Evolutionary conservation across 1,140 invertebrate species (phyloP), one percentile per base, ranked within the genome.

Genomic region (Medauroidea extradentata): DNA sequence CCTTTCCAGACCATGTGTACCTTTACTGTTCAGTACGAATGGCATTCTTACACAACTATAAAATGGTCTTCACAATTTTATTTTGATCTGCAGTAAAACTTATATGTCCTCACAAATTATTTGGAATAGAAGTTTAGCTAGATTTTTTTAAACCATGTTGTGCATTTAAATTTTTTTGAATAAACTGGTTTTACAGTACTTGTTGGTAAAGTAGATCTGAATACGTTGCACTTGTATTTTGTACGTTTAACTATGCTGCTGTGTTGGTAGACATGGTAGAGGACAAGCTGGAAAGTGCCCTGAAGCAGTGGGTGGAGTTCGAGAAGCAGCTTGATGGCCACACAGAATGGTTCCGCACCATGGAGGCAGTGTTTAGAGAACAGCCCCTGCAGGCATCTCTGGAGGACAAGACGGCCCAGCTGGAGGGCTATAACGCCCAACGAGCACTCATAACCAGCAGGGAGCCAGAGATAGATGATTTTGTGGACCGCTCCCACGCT

Each of bases 401-500:
- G 19, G 73, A 84, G 51, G 91, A 95, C 63, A 97, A 97, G 74
- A 82, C 88, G 69, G 73, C 76, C 8, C 86, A 90, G 65, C 74
- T 94, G n/a, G 79, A 86, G 57, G 80, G 78, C 34, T 87, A 90
- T 59, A 84, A 86, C 62, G 82, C 86, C 16, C 82, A 89, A 64
- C 80, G 88, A n/a, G 86, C 92, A 59, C 74, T 81, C 29, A 85
- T 96, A 55, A 73, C 86, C 29, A 81, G 80, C 19, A 87, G 90
- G 67, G 92, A 95, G 73, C 83, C 83, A 63, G 82, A 86, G 67
- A 88, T 97, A 58, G 94, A 97, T 75, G 80, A 83, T 24, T 96
- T 97, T 73, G 84, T 93, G 11, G 94, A 97, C 74, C 85, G 87
- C 63, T 91, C 90, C n/a, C 92, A 96, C 71, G 83, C 83, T 23